Conservation (phyloP, 1,140 invertebrate genomes). For the Nilaparvata lugens region DNA sequence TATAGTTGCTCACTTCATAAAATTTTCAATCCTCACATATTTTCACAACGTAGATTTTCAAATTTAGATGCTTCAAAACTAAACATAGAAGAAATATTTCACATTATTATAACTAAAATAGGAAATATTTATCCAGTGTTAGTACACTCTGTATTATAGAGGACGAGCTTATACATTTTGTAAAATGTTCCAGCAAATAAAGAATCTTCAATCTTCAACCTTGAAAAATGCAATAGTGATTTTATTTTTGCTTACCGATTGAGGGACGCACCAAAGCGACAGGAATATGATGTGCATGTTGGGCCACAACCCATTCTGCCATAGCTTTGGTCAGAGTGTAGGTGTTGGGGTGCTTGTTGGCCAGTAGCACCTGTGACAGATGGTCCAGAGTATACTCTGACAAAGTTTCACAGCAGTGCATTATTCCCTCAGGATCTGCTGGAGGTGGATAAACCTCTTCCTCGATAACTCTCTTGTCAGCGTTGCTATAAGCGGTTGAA, state of each 20-base stretch:
- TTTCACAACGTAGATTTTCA: no score
- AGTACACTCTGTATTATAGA: no score
- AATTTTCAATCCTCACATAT: no score
- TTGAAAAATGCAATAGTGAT: no score
- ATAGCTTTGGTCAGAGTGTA: constrained; percentile 82
- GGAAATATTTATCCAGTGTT: no score
- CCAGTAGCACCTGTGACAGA: constrained; percentile 42
- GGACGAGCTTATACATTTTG: no score
- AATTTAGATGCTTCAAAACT: no score
- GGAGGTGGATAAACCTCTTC: constrained; percentile 63
- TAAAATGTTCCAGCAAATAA: no score
- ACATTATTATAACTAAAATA: no score
- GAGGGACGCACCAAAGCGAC: constrained; percentile 86
- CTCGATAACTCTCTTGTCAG: constrained; percentile 54
- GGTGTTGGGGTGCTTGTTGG: constrained; percentile 74
- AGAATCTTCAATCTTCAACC: no score
- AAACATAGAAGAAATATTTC: no score
- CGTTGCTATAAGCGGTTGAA: constrained; percentile 82
- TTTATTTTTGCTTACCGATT: constrained; percentile 72
- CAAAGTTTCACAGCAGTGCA: constrained; percentile 48
- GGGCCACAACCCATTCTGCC: constrained; percentile 63
- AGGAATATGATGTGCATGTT: constrained; percentile 55
- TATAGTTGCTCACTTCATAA: no score
- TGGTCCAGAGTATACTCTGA: constrained; percentile 47
- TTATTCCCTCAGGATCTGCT: constrained; percentile 49